Evolutionary conservation across 2,113 vertebrate species (phyloP).

Genomic region (Sylvilagus bachmani): DNA sequence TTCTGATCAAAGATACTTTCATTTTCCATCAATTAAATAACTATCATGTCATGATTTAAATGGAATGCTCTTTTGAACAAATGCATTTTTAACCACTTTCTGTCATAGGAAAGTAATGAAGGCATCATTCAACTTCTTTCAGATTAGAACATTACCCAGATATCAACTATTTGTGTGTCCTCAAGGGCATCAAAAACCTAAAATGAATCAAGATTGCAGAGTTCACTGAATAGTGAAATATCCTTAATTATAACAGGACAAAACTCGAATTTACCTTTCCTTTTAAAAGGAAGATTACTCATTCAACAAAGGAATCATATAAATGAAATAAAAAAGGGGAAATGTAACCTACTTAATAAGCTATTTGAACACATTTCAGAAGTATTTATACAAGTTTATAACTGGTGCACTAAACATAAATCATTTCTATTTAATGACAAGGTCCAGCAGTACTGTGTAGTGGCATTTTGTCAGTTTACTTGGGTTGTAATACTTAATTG

Average conservation of each 20-base stretch:
- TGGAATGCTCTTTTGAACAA: conserved; percentile 17
- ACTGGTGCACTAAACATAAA: background rate
- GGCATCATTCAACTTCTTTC: conserved; percentile 22
- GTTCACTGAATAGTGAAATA: background rate
- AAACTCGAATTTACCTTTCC: background rate
- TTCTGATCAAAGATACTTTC: conserved; percentile 12
- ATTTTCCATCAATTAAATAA: conserved; percentile 32
- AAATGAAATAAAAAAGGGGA: background rate
- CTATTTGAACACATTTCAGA: conserved; percentile 12
- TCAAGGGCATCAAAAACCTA: conserved; percentile 13
- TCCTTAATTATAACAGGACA: background rate
- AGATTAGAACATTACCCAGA: background rate
- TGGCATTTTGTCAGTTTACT: background rate
- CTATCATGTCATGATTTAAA: background rate
- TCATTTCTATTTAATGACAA: conserved; percentile 37
- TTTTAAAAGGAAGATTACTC: background rate
- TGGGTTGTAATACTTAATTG: background rate
- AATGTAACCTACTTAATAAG: conserved; percentile 24
- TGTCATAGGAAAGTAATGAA: background rate
- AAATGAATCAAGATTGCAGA: background rate
- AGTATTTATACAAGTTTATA: background rate
- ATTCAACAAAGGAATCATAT: conserved; percentile 16
- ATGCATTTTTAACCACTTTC: conserved; percentile 2
- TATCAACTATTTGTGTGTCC: background rate
- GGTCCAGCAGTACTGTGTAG: background rate